phyloP scores from a whole-genome alignment of 2,888 invertebrate genomes.

The Leptarthrus brevirostris region DNA sequence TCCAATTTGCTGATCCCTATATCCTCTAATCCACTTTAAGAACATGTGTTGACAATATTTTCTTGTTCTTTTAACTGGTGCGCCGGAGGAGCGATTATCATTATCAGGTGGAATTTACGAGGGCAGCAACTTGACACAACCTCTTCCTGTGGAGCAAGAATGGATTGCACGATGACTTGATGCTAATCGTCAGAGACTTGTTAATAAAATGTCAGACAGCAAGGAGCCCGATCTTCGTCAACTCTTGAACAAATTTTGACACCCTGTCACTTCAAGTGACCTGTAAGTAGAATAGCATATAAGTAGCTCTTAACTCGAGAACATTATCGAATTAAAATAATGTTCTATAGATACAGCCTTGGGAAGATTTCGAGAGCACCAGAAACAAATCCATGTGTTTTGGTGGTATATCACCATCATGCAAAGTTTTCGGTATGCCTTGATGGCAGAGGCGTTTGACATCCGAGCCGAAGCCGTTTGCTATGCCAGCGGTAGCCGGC shows the following conservation, averaged over 20 bases:
- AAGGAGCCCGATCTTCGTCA: constrained; percentile 20
- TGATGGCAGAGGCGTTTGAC: constrained; percentile 43
- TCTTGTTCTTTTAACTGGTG: constrained; percentile 11
- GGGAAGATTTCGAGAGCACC: background rate
- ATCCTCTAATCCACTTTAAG: constrained; percentile 34
- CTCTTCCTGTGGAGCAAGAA: background rate
- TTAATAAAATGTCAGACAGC: constrained; percentile 19
- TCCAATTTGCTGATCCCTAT: constrained; percentile 41
- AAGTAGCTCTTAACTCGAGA: background rate
- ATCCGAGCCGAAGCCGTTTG: background rate
- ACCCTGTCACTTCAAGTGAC: constrained; percentile 37
- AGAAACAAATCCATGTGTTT: constrained; percentile 1
- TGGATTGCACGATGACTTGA: background rate
- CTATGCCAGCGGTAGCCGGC: background rate
- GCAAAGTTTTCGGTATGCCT: constrained; percentile 1
- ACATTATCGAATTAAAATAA: too few species aligned
- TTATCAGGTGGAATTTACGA: constrained; percentile 45
- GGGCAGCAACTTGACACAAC: constrained; percentile 8
- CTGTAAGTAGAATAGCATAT: constrained; percentile 16
- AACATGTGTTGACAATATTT: constrained; percentile 45
- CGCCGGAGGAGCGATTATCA: constrained; percentile 33
- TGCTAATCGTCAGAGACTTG: constrained; percentile 11
- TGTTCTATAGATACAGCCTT: too few species aligned
- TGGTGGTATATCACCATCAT: constrained; percentile 25
- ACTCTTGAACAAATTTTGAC: constrained; percentile 27